Evolutionary conservation across 2,113 vertebrate species (phyloP).

Genomic region (Syngnathus scovelli): DNA sequence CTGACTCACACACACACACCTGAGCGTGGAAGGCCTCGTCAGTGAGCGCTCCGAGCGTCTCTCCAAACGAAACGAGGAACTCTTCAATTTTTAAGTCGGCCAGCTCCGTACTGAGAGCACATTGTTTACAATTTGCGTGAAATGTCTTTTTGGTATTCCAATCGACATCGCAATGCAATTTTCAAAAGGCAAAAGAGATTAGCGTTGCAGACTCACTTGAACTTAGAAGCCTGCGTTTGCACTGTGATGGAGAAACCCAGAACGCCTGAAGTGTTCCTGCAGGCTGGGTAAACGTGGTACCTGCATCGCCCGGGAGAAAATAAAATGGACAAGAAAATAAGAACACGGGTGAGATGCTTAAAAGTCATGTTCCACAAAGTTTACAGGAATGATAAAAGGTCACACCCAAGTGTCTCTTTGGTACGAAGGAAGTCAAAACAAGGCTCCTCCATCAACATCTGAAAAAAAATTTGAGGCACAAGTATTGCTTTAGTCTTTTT

Average conservation of each 20-base stretch:
- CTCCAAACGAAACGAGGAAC: slow-evolving; percentile 84
- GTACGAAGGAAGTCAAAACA: slow-evolving; percentile 96
- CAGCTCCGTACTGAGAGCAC: slow-evolving; percentile 79
- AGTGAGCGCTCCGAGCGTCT: slow-evolving; percentile 80
- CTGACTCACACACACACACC: slow-evolving; percentile 35
- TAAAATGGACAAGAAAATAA: not conserved
- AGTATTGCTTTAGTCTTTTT: too few species aligned
- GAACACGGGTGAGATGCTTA: not conserved
- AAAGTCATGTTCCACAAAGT: not conserved
- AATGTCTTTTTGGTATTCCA: not conserved
- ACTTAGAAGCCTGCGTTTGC: slow-evolving; percentile 94
- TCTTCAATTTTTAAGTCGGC: slow-evolving; percentile 95
- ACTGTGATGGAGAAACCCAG: slow-evolving; percentile 95
- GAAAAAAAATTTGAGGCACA: slow-evolving; percentile 11
- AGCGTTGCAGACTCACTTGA: slow-evolving; percentile 73
- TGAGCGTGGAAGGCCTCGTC: slow-evolving; percentile 85
- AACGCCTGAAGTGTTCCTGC: slow-evolving; percentile 92
- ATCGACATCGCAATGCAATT: too few species aligned
- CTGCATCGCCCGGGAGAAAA: slow-evolving; percentile 52
- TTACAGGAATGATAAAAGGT: not conserved
- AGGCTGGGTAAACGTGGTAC: slow-evolving; percentile 93
- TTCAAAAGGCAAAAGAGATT: too few species aligned
- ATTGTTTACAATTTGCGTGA: slow-evolving; percentile 19
- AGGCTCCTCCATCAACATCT: slow-evolving; percentile 99
- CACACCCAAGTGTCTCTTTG: slow-evolving; percentile 94